A percentile compares a stretch with the other conserved stretches of the same genome.
Conservation (phyloP, 2,113 vertebrate species). For the Elephas maximus region DNA sequence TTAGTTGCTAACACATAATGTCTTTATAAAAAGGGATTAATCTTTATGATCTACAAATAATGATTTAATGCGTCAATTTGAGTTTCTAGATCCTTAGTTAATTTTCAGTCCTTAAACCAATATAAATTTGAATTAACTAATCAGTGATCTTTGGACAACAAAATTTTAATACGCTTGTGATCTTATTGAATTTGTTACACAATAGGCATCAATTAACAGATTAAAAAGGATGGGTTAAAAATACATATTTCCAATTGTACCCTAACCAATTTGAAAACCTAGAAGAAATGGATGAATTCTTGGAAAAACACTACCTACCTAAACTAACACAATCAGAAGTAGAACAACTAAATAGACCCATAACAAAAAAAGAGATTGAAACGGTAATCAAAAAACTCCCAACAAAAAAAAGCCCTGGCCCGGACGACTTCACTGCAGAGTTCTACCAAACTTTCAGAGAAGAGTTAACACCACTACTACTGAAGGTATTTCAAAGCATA, state of each 20-base stretch:
- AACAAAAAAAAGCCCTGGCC: no score
- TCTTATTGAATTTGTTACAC: slow-evolving; percentile 41
- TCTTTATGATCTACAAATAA: slow-evolving; percentile 49
- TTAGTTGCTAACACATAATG: background rate
- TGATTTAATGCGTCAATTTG: background rate
- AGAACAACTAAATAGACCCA: no score
- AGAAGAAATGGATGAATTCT: no score
- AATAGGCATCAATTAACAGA: background rate
- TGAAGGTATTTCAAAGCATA: no score
- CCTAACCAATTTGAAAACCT: no score
- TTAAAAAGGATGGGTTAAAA: background rate
- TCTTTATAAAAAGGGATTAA: slow-evolving; percentile 9
- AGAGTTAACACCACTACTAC: no score
- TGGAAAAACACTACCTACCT: no score
- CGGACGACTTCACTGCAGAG: no score
- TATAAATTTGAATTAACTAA: slow-evolving; percentile 34
- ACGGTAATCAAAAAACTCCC: no score
- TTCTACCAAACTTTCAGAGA: no score
- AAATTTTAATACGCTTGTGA: slow-evolving; percentile 10
- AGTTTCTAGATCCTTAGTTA: slow-evolving; percentile 35
- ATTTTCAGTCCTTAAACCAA: background rate
- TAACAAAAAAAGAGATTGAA: no score
- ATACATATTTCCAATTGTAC: background rate
- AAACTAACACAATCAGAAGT: no score
- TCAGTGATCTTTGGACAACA: background rate